Evolutionary conservation across 2,113 vertebrate species (phyloP).

Genomic region (Ia io): DNA sequence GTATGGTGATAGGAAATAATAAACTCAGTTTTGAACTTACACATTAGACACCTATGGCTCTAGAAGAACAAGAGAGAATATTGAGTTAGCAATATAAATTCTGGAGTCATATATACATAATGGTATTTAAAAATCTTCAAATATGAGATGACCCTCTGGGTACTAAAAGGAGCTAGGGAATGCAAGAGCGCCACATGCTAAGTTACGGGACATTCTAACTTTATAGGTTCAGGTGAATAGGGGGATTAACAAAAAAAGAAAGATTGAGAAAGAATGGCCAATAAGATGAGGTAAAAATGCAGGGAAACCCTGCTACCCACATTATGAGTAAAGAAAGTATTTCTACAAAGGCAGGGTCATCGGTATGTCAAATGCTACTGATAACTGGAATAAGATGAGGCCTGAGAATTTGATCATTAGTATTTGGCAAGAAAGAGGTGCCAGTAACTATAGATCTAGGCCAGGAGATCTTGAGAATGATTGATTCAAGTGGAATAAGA

Average conservation of each 20-base stretch:
- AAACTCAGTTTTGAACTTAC: background rate
- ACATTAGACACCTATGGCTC: background rate
- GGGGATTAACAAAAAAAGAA: background rate
- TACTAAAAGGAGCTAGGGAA: background rate
- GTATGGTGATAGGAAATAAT: background rate
- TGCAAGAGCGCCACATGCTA: background rate
- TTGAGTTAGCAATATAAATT: background rate
- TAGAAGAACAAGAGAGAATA: background rate
- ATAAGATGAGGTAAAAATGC: background rate
- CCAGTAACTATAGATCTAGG: background rate
- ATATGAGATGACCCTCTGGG: background rate
- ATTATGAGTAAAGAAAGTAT: background rate
- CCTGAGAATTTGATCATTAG: background rate
- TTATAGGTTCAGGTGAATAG: background rate
- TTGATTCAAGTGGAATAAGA: background rate
- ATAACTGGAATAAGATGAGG: background rate
- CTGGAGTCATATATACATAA: background rate
- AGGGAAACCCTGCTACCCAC: background rate
- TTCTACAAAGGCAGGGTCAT: background rate
- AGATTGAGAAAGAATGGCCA: background rate
- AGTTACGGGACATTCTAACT: background rate
- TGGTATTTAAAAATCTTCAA: background rate
- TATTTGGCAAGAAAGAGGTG: background rate
- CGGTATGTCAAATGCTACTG: background rate
- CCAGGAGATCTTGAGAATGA: background rate